phyloP scores from a whole-genome alignment of 2,113 vertebrate genomes.

The Sakesphorus luctuosus region DNA sequence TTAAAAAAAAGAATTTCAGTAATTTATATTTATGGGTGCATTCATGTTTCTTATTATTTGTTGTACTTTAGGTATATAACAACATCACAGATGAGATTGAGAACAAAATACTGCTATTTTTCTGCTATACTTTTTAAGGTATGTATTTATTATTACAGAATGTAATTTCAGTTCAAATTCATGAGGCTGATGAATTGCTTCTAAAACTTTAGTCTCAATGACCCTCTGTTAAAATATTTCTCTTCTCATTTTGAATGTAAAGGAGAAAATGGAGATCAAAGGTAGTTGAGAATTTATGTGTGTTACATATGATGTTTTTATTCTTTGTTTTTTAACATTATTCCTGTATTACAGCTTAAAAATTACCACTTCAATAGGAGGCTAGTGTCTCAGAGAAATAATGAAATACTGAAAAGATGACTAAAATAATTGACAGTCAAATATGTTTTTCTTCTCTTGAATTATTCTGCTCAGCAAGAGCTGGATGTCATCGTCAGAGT shows the following conservation, averaged over 20 bases:
- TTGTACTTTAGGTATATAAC: conserved; percentile 80
- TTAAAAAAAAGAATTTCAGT: neutral
- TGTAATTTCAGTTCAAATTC: conserved; percentile 3
- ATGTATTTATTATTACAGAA: conserved; percentile 1
- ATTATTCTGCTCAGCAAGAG: neutral
- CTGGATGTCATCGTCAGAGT: neutral
- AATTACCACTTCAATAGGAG: conserved; percentile 46
- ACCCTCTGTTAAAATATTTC: neutral
- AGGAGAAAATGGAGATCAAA: neutral
- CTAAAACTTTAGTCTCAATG: neutral
- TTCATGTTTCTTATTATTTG: conserved; percentile 7
- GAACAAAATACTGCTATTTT: conserved; percentile 84
- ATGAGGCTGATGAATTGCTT: neutral
- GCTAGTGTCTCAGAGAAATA: neutral
- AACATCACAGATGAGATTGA: conserved; percentile 77
- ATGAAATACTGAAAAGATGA: neutral
- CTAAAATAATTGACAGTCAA: conserved; percentile 23
- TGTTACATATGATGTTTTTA: neutral
- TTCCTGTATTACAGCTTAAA: conserved; percentile 1
- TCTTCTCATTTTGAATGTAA: neutral
- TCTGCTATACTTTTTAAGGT: conserved; percentile 95
- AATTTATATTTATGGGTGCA: neutral
- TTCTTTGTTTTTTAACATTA: neutral
- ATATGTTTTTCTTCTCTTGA: conserved; percentile 24
- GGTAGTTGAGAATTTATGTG: neutral